Percentiles rank a stretch among this genome's conserved stretches.
Evolutionary conservation across 2,113 vertebrate genomes (phyloP).

Genomic region (Bos indicus): DNA sequence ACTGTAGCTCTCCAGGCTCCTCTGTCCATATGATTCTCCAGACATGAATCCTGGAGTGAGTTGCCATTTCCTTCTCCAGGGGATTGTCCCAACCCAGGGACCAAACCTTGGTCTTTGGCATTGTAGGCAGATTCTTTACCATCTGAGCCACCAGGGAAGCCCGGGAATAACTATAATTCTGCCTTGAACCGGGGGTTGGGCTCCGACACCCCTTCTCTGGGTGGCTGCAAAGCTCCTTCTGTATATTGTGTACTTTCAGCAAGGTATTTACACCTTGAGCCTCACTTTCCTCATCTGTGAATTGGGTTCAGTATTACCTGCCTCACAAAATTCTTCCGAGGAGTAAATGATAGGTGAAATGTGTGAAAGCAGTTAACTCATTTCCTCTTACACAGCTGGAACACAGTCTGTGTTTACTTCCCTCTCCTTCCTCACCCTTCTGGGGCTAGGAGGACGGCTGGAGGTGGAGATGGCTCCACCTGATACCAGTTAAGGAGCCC

Average conservation of each 20-base stretch:
- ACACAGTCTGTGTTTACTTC: not conserved
- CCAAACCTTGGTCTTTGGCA: not conserved
- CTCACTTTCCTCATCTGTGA: conserved; percentile 17
- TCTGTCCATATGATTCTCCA: not conserved
- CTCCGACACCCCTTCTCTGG: not conserved
- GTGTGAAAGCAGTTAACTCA: conserved; percentile 34
- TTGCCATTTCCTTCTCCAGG: not conserved
- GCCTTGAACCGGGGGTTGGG: not conserved
- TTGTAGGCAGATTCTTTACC: not conserved
- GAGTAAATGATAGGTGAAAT: not conserved
- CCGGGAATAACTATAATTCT: not conserved
- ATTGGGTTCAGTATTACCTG: conserved; percentile 37
- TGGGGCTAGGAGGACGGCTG: not conserved
- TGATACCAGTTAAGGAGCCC: not conserved
- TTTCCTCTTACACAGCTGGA: not conserved
- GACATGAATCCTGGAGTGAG: not conserved
- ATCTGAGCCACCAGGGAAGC: not conserved
- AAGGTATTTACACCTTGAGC: not conserved
- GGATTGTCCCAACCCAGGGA: not conserved
- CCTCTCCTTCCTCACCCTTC: not conserved
- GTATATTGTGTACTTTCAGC: not conserved
- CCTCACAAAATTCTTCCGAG: not conserved
- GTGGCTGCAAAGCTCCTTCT: not conserved
- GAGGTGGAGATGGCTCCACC: not conserved
- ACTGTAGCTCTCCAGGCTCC: not conserved